phyloP scores from a whole-genome alignment of 2,888 invertebrate species.

The Margaritifera margaritifera region DNA sequence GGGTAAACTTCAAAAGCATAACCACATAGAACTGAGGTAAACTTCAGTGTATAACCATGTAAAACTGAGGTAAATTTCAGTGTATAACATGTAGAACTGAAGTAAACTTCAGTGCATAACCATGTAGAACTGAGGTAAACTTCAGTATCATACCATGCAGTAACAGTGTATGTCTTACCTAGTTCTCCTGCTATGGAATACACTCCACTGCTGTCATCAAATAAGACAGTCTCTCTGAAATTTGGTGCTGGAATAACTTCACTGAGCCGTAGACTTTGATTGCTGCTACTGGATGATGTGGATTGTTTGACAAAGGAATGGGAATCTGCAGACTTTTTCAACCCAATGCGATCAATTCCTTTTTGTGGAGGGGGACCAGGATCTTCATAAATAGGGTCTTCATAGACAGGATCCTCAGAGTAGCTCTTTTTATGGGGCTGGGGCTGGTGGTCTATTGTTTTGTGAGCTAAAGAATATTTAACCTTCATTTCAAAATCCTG shows the following conservation, averaged over 20 bases:
- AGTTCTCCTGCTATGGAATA: conserved; percentile 28
- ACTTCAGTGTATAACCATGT: no score
- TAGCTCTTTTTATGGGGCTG: no score
- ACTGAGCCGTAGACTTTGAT: conserved; percentile 18
- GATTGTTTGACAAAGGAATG: conserved; percentile 12
- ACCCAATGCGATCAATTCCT: conserved; percentile 29
- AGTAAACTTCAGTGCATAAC: no score
- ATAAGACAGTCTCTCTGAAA: conserved; percentile 7
- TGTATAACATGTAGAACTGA: no score
- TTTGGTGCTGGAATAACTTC: conserved; percentile 28
- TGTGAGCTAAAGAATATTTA: no score
- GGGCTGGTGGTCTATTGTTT: no score
- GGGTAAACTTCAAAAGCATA: no score
- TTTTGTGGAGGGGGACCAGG: background rate
- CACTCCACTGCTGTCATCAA: conserved; percentile 1
- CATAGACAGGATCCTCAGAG: conserved; percentile 14
- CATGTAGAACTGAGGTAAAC: no score
- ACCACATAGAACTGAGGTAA: no score
- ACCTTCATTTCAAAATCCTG: no score
- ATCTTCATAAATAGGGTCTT: conserved; percentile 10
- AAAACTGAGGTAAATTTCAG: no score
- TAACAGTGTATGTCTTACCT: conserved; percentile 10
- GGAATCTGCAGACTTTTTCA: conserved; percentile 10
- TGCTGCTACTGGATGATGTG: conserved; percentile 20
- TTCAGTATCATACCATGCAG: no score